These are phyloP conservation scores for Protophormia terraenovae DNA, from an alignment of 2,888 invertebrate species.

Conservation along the genomic window DNA sequence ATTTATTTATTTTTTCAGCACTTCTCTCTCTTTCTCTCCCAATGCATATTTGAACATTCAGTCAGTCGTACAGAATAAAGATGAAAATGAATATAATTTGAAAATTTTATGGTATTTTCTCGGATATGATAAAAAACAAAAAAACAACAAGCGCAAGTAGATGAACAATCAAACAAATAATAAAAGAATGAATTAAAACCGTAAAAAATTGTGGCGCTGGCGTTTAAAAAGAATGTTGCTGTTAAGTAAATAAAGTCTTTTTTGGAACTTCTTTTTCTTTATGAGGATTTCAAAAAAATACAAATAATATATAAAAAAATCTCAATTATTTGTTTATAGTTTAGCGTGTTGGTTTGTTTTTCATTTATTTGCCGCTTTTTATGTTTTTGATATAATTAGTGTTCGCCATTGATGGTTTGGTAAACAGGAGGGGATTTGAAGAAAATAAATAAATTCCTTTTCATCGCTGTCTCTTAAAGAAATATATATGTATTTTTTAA, in stretches of 20 bases:
- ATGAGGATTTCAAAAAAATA: conserved; percentile 24
- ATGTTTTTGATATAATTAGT: conserved; percentile 28
- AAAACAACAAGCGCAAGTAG: neutral
- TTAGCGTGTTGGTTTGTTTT: conserved; percentile 53
- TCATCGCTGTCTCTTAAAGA: conserved; percentile 32
- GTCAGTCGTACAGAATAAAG: neutral
- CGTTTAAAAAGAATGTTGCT: conserved; percentile 47
- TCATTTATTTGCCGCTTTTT: conserved; percentile 30
- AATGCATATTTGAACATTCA: neutral
- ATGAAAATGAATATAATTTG: conserved; percentile 36
- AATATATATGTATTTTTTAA: neutral
- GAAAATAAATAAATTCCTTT: conserved; percentile 45
- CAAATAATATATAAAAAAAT: conserved; percentile 37
- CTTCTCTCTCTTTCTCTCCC: no score
- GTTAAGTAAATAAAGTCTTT: neutral
- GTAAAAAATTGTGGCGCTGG: conserved; percentile 63
- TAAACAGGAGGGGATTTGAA: neutral
- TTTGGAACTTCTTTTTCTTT: conserved; percentile 2
- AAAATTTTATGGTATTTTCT: conserved; percentile 59
- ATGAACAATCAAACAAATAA: conserved; percentile 24
- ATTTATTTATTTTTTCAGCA: neutral
- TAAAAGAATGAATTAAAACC: conserved; percentile 28
- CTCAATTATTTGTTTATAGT: conserved; percentile 64
- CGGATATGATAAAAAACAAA: conserved; percentile 27
- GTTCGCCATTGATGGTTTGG: neutral